These are phyloP conservation scores for Ellobius talpinus DNA, from an alignment of 2,113 vertebrate genomes.

Conservation along the genomic window DNA sequence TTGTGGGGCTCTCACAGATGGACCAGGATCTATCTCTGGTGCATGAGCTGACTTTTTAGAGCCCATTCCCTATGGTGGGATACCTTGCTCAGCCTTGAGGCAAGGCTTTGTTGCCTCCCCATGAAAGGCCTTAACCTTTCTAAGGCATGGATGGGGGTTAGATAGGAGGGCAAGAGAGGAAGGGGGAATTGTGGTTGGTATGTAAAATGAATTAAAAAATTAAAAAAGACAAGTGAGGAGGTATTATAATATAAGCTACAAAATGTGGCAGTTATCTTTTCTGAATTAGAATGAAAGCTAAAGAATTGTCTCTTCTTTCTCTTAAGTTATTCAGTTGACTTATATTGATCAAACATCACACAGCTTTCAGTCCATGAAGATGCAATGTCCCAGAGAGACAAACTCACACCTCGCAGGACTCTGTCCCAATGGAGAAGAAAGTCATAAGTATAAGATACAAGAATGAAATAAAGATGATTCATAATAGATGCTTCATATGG, in stretches of 20 bases:
- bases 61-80: no score
- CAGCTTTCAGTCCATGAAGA: background rate
- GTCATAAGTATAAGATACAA: background rate
- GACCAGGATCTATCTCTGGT: no score
- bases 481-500: background rate
- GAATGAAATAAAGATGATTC: background rate
- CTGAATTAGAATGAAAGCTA: background rate
- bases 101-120: no score
- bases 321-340: slow-evolving; percentile 8
- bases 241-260: background rate
- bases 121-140: no score
- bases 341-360: background rate
- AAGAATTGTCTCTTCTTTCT: background rate
- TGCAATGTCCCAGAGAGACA: background rate
- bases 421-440: background rate
- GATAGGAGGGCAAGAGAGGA: no score
- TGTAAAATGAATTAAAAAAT: no score
- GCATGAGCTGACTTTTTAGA: no score
- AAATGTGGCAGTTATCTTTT: background rate
- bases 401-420: background rate
- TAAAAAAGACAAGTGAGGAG: background rate
- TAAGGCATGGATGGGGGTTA: no score
- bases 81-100: no score
- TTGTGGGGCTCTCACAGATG: no score
- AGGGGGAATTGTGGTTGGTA: no score